Conservation (phyloP, 2,113 vertebrate species). For the Ochotona curzoniae region DNA sequence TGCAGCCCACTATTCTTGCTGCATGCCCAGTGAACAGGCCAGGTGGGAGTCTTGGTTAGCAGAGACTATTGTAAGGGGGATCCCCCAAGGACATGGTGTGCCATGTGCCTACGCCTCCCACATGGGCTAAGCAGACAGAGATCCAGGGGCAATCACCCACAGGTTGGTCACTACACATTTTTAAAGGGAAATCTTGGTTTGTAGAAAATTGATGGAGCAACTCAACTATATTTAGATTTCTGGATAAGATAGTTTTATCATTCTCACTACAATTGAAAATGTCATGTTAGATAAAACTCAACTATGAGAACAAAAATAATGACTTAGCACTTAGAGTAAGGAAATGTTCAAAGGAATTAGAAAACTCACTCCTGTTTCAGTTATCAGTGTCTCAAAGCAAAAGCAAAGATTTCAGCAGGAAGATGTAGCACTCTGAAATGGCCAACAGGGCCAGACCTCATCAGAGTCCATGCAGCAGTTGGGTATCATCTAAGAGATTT, state of each 20-base stretch:
- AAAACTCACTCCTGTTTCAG: not conserved
- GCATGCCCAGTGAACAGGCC: too few relatives aligned
- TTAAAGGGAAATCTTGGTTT: not conserved
- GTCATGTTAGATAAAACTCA: not conserved
- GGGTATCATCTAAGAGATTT: not conserved
- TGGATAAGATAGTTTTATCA: not conserved
- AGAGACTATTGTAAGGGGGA: too few relatives aligned
- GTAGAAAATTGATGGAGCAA: not conserved
- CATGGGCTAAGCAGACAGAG: too few relatives aligned
- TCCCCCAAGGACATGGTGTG: too few relatives aligned
- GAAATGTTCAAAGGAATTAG: not conserved
- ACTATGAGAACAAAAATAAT: not conserved
- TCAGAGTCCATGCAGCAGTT: not conserved
- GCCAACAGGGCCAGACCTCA: not conserved
- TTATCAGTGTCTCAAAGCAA: not conserved
- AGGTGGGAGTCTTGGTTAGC: too few relatives aligned
- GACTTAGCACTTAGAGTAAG: not conserved
- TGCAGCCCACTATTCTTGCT: too few relatives aligned
- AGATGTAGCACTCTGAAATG: not conserved
- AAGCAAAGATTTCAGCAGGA: not conserved
- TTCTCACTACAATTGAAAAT: conserved; percentile 48
- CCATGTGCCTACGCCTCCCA: too few relatives aligned
- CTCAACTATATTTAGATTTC: not conserved
- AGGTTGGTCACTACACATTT: not conserved
- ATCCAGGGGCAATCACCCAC: too few relatives aligned